Evolutionary conservation across 2,797 vertebrate genomes (phyloP).

Genomic region (Lithobates sylvaticus): DNA sequence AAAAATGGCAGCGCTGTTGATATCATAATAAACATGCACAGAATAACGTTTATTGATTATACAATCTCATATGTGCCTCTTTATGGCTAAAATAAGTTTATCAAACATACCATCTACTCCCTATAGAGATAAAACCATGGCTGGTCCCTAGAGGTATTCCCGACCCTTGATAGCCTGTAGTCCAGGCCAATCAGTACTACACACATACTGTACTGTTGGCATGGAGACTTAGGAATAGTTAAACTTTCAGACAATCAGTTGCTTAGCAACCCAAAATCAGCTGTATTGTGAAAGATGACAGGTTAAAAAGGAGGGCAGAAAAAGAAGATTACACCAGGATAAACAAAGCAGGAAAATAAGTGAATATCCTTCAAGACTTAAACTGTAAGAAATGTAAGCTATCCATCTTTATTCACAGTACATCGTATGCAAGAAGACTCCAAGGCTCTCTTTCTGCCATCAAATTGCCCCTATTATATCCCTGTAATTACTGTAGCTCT

Average conservation of each 20-base stretch:
- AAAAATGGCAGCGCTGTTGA: not conserved
- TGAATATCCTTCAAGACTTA: constrained; percentile 54
- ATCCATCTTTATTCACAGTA: constrained; percentile 60
- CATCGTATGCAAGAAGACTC: constrained; percentile 29
- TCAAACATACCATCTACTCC: not conserved
- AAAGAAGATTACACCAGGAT: constrained; percentile 56
- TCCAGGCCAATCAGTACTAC: constrained; percentile 8
- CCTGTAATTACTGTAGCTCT: constrained; percentile 45
- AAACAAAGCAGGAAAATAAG: constrained; percentile 39
- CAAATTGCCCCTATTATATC: constrained; percentile 57
- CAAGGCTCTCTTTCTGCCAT: constrained; percentile 23
- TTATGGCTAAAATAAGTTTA: not conserved
- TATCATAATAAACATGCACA: too few species aligned
- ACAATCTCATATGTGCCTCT: not conserved
- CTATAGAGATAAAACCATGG: not conserved
- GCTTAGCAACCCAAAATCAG: constrained; percentile 60
- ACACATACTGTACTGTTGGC: constrained; percentile 43
- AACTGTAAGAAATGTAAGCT: constrained; percentile 57
- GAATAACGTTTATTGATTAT: too few species aligned
- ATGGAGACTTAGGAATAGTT: constrained; percentile 39
- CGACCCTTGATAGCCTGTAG: constrained; percentile 16
- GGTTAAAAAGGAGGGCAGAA: constrained; percentile 52
- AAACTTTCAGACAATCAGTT: constrained; percentile 57
- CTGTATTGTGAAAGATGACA: constrained; percentile 42
- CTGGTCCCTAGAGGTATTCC: constrained; percentile 17